phyloP scores from a whole-genome alignment of 2,888 invertebrate species.

The Cactoblastis cactorum region DNA sequence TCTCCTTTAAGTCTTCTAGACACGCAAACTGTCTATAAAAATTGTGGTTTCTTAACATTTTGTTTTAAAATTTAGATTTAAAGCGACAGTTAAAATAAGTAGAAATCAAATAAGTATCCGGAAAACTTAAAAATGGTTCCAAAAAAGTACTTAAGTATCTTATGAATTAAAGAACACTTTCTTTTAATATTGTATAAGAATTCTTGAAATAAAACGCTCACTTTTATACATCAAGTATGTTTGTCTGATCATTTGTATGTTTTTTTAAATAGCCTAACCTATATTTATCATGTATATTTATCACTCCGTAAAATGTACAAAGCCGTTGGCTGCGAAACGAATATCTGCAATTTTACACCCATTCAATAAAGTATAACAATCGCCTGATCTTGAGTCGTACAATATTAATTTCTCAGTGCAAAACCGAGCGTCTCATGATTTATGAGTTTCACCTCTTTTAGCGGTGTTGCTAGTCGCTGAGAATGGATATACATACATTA shows the following conservation, averaged over 20 bases:
- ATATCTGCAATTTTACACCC: conserved; percentile 8
- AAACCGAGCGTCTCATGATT: conserved; percentile 16
- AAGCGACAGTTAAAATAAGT: too few relatives aligned
- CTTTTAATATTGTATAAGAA: too few relatives aligned
- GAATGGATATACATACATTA: conserved; percentile 15
- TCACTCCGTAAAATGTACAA: not conserved
- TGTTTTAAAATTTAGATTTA: not conserved
- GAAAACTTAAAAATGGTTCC: too few relatives aligned
- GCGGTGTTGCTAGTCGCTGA: conserved; percentile 22
- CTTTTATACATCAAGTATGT: too few relatives aligned
- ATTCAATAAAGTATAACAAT: conserved; percentile 14
- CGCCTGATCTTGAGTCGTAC: not conserved
- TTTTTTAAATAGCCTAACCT: not conserved
- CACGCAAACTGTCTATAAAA: not conserved
- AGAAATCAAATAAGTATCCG: too few relatives aligned
- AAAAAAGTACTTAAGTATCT: too few relatives aligned
- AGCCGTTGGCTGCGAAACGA: not conserved
- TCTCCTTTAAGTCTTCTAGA: not conserved
- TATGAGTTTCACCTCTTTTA: conserved; percentile 21
- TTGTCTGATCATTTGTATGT: too few relatives aligned
- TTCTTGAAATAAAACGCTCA: too few relatives aligned
- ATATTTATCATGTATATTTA: not conserved
- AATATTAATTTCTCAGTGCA: conserved; percentile 6
- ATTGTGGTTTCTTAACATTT: not conserved
- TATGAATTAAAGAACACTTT: too few relatives aligned